Base-by-base conservation (phyloP, 37 sponge, comb jelly and placozoan genomes). In the Chondrilla cf. caribensis region DNA sequence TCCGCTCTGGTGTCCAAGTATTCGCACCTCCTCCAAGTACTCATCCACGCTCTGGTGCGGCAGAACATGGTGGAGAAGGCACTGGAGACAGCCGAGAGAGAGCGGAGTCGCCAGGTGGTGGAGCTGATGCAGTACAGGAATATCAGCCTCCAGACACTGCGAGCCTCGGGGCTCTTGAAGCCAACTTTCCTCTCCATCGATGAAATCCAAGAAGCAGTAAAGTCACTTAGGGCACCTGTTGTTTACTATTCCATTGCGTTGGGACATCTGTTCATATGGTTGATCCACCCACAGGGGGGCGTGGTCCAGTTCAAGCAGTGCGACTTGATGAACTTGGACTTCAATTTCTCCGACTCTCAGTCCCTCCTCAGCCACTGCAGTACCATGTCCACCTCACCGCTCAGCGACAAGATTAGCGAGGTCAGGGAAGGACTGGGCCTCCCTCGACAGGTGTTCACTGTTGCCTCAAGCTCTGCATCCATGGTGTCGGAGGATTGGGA, bases 81-180 rank as follows among this genome's bases (percentile, higher is more conserved):
- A 8, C 84, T 97, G 41, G 91, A 85, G 51, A 89, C 88, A 60
- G 95, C 97, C 36, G 97, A 97, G 85, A 89, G 91, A 59, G 96
- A 90, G 79, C 58, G 89, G 24, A 86, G 86, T 58, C 60, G 90
- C 19, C 84, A 93, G 35, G 42, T 96, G 29, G 82, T 88, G 21
- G 89, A 93, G 54, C 42, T 64, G 36, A 67, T 96, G 41, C 78
- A 88, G 58, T 66, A 94, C 15, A 35, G 88, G 22, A 86, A 87
- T 32, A 84, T 91, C 60, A 86, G 77, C 28, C 77, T 76, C 4
- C 89, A 86, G 35, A 78, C 81, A 28, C 35, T 94, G 86, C 64
- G 83, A 51, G 79, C 66, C 22, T 64, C 73, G 60, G 93, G 91
- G 17, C 81, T 92, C 15, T 68, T 95, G 41, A 84, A 84, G 72